Evolutionary conservation across 2,888 invertebrate genomes (phyloP).

Genomic region (Allolobophora icterica): DNA sequence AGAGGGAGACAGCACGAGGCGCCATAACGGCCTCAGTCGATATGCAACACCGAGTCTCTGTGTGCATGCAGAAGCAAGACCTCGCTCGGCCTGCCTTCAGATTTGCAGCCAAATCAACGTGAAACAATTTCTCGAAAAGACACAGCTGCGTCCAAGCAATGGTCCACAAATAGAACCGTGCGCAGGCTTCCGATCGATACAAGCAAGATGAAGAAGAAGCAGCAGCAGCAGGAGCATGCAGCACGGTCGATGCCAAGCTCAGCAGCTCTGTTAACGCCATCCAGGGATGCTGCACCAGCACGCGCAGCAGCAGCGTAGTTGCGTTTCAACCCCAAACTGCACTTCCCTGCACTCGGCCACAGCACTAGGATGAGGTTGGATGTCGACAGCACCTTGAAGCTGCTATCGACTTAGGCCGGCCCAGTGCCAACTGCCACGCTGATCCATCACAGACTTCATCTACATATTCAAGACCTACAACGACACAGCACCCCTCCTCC

Average conservation of each 20-base stretch:
- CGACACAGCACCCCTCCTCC: neutral
- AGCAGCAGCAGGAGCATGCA: neutral
- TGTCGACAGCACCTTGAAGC: constrained; percentile 17
- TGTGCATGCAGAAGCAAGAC: neutral
- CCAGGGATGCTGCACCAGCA: neutral
- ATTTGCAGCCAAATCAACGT: constrained; percentile 5
- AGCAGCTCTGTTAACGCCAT: neutral
- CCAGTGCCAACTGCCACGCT: constrained; percentile 6
- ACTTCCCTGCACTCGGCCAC: too few relatives aligned
- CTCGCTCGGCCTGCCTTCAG: neutral
- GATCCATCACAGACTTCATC: neutral
- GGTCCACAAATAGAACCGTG: constrained; percentile 1
- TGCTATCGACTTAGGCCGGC: neutral
- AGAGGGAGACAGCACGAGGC: neutral
- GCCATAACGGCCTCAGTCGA: neutral
- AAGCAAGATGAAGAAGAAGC: neutral
- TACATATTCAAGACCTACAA: neutral
- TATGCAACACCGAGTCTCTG: neutral
- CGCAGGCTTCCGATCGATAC: neutral
- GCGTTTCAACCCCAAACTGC: too few relatives aligned
- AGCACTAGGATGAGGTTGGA: neutral
- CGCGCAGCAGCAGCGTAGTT: neutral
- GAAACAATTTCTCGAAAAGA: neutral
- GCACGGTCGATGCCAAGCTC: constrained; percentile 13
- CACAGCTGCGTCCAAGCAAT: neutral